Evolutionary conservation across 1,140 invertebrate species (phyloP).

Genomic region (Pollicipes pollicipes): DNA sequence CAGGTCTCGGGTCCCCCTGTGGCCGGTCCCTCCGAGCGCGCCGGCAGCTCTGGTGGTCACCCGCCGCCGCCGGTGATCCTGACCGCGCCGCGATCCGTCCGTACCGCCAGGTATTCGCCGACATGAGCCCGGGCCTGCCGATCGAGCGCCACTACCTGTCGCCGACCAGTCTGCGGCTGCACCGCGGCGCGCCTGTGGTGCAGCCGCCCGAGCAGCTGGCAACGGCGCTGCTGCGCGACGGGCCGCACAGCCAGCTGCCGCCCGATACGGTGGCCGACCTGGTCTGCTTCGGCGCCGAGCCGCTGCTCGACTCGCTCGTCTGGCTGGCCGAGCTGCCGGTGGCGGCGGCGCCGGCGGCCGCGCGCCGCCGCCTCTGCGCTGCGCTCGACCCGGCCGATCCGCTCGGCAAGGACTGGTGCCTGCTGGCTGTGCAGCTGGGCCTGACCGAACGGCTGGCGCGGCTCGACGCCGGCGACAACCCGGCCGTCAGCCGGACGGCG

Average conservation of each 20-base stretch:
- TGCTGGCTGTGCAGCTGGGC: conserved; percentile 54
- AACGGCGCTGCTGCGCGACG: conserved; percentile 33
- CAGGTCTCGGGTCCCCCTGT: background rate
- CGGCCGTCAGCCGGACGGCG: conserved; percentile 29
- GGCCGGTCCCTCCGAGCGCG: no score
- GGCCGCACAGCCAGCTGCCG: conserved; percentile 27
- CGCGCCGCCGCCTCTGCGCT: conserved; percentile 27
- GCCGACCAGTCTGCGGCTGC: conserved; percentile 37
- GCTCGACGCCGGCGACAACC: conserved; percentile 28
- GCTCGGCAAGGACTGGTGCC: conserved; percentile 48
- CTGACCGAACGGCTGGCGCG: conserved; percentile 35
- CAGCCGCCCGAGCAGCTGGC: conserved; percentile 44
- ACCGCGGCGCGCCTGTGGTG: conserved; percentile 34
- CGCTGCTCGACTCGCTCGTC: conserved; percentile 20
- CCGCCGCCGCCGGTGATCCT: no score
- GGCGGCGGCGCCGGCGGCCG: conserved; percentile 47
- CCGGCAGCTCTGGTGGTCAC: no score
- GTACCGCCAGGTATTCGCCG: conserved; percentile 31
- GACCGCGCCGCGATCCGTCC: background rate
- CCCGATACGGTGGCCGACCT: conserved; percentile 40
- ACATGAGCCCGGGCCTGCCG: conserved; percentile 46
- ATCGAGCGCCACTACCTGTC: conserved; percentile 46
- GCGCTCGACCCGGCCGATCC: conserved; percentile 57
- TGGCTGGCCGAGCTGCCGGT: conserved; percentile 23
- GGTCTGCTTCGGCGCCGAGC: conserved; percentile 42